Evolutionary conservation across 2,888 invertebrate genomes (phyloP), one percentile per base, ranked within the genome.

Genomic region (Hypomecis punctinalis): DNA sequence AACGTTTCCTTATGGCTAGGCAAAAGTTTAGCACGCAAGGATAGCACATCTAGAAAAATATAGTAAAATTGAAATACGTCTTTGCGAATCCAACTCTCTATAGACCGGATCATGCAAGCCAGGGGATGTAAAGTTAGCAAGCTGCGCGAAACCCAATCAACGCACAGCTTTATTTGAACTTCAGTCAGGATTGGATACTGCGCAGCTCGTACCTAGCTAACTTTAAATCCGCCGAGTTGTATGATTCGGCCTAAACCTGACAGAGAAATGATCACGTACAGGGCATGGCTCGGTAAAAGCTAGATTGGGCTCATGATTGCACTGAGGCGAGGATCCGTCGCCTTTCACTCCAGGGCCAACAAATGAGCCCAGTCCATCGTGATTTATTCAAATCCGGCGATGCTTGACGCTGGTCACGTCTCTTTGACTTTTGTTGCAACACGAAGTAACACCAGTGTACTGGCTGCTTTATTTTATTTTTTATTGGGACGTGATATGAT

Each of bases 341-440:
- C 87, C 90, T 90, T 90, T 91, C 90, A 88, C 90, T 84, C 75
- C 68, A 79, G 76, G 73, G 78, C 83, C 82, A 87, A 89, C 88
- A 89, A 90, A 90, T 89, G 85, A 86, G 82, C 72, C 80, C 82
- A 89, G 86, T 87, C 84, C 77, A 81, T 81, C 84, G 86, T 88
- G 87, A 90, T 89, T 85, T 86, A 90, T 90, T 90, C 86, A 89
- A 90, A 91, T 89, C 89, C 86, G 82, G 83, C 81, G 72, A 69
- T 59, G 69, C 70, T 69, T 77, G 82, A 85, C 79, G 82, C 84
- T 76, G 81, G 88, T 89, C 89, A 89, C 89, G 88, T 88, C 83
- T 81, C 73, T 73, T 68, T 76, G 72, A 77, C 74, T 75, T 82
- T 83, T 78, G 83, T 76, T 86, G 81, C 75, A 68, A 74, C 88